Percentiles rank a stretch among this genome's conserved stretches.
Evolutionary conservation across 2,113 vertebrate genomes (phyloP).

Genomic region (Holacanthus passer): DNA sequence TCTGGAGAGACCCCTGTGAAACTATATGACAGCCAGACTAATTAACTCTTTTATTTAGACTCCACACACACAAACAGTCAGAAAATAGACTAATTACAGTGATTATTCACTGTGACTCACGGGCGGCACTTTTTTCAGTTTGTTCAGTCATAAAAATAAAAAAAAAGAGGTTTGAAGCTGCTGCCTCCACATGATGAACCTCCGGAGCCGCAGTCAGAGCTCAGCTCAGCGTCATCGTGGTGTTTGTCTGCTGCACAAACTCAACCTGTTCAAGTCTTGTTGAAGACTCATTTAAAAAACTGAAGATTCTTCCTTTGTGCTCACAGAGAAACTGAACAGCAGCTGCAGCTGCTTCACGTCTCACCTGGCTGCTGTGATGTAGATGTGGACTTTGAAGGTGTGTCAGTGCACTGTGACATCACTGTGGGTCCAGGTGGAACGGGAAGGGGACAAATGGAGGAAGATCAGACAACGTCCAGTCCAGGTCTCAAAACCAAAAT

Average conservation of each 20-base stretch:
- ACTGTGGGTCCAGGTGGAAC: too few species aligned
- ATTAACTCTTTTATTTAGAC: conserved; percentile 12
- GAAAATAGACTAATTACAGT: not conserved
- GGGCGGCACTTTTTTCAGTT: not conserved
- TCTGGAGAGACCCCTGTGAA: not conserved
- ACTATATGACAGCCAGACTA: not conserved
- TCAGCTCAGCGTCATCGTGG: not conserved
- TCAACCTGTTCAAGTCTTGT: not conserved
- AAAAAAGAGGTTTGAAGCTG: not conserved
- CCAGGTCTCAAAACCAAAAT: too few species aligned
- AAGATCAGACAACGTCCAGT: too few species aligned
- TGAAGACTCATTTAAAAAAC: not conserved
- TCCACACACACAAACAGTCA: not conserved
- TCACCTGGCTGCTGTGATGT: too few species aligned
- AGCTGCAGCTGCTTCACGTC: too few species aligned
- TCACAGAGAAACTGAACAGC: too few species aligned
- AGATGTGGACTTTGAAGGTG: too few species aligned
- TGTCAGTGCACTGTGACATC: too few species aligned
- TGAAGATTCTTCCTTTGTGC: too few species aligned
- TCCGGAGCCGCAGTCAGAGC: not conserved
- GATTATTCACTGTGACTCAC: conserved; percentile 4
- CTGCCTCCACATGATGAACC: not conserved
- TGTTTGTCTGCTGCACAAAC: not conserved
- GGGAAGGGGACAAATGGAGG: too few species aligned
- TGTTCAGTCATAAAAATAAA: not conserved